Evolutionary conservation across 2,888 invertebrate genomes (phyloP), one percentile per base, ranked within the genome.

Genomic region (Caenorhabditis angaria): DNA sequence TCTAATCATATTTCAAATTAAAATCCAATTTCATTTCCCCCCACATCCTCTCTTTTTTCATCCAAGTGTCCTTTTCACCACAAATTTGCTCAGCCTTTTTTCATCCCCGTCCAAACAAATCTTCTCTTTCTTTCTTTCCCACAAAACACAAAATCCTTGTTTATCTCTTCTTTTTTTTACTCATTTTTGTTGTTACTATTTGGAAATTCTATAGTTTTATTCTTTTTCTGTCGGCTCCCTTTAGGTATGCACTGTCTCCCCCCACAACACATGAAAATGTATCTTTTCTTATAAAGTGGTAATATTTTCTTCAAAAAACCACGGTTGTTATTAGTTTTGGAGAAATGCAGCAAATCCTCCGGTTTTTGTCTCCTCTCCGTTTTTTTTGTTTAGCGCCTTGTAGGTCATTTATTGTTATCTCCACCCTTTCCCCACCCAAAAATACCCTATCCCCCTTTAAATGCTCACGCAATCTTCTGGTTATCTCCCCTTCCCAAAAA

Each of bases 161-260:
- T n/a, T n/a, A n/a, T n/a, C n/a, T n/a, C n/a, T n/a, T n/a, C n/a
- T 47, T 54, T 14, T 54, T 24, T 57, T 1, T 57, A 57, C 51
- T 51, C 51, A 27, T 35, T 29, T 58, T 59, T 58, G 69, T 70
- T 70, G 69, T 70, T 70, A 70, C 65, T 70, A 70, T 70, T 70
- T 65, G 41, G 65, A 65, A 70, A 62, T 57, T 61, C 60, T 47
- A 60, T 61, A 25, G 53, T 65, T 35, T 65, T 70, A 65, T 14
- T 70, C 65, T 62, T 70, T 56, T 22, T 53, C 22, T 20, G 2
- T 20, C 41, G 41, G 41, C 41, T 41, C 18, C 41, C 41, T 41
- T 25, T 59, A 59, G 58, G 58, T 59, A n/a, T 59, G 14, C 25
- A 1, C 22, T n/a, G n/a, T n/a, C n/a, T n/a, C n/a, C n/a, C n/a